Evolutionary conservation across 2,888 invertebrate species (phyloP), one percentile per base, ranked within the genome.

Genomic region (Nysson spinosus): DNA sequence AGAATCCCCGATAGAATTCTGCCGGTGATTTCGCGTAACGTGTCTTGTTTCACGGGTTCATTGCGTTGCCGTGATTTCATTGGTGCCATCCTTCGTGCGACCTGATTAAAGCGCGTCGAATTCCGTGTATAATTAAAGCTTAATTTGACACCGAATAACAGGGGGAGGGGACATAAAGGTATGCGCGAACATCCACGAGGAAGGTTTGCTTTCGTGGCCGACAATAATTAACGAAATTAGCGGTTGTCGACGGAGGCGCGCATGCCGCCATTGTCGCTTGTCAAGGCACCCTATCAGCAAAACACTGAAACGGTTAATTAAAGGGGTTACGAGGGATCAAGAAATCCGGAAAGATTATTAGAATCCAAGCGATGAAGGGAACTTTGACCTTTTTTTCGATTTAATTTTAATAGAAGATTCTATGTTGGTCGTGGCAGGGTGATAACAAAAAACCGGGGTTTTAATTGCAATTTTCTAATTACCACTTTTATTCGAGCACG

Each of bases 61-160:
- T 14, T 24, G 34, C 24, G 32, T 22, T 32, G 14, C 11, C 6
- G 30, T 12, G 37, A 22, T 19, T 26, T 35, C 19, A 37, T 20
- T 51, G 61, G 22, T 37, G 30, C 44, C 35, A 28, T 37, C 14
- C 44, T 22, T 14, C 20, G 68, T n/a, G n/a, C 74, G 75, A 74
- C 60, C 76, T 80, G 78, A 81, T 81, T 80, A 81, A 80, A 78
- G 63, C 78, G 69, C 71, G 64, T 81, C 75, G 68, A 80, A 79
- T 81, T 76, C 74, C 75, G 44, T 56, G 69, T 74, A 71, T 76
- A 80, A 81, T 81, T 81, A 77, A 70, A 74, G 72, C 72, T 73
- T 72, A 71, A 76, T 68, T 67, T 57, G 73, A 81, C 72, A 75
- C 75, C 56, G 50, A 46, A 24, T 34, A 40, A 40, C 49, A 32